Evolutionary conservation across 2,113 vertebrate species (phyloP), one percentile per base, ranked within the genome.

Genomic region (Nettapus auritus): DNA sequence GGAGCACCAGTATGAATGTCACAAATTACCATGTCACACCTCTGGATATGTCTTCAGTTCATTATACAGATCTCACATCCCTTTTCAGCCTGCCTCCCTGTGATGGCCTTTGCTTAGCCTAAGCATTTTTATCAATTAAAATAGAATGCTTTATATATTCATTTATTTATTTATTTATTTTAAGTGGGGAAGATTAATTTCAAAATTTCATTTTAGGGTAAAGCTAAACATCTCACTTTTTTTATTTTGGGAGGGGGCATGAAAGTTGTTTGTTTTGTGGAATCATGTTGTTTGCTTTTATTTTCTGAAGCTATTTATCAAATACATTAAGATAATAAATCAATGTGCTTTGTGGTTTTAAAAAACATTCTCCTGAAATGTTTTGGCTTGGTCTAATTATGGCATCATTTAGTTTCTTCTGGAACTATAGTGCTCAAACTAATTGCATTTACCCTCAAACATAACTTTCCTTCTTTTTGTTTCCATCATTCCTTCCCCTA

Each of bases 271-370:
- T 91, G 55, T 20, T 93, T 70, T 70, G 64, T 83, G 88, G 76
- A 90, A 90, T 80, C 2, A 1, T 46, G 68, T 46, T 84, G 62
- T 73, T 93, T 93, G 88, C 19, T 81, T 83, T 59, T 67, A 50
- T 92, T 59, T 94, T 91, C 76, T 86, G 64, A 94, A 90, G 88
- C 46, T 83, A 78, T 93, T 94, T 95, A 92, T 96, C 88, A 94
- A 83, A 64, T 56, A 52, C 88, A 88, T 92, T 90, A 92, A 93
- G 90, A 83, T 92, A 94, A 95, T 92, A 93, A 90, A 97, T 94
- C 88, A 95, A 74, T 92, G 86, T 55, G 68, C 14, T 80, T 92
- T 78, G 83, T 63, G 22, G 28, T 46, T 96, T 94, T 91, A 91
- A 90, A 90, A 94, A 68, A 31, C 23, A 55, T 91, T 92, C 59